phyloP scores from a whole-genome alignment of 1,140 invertebrate species.

The Anoplophora glabripennis region DNA sequence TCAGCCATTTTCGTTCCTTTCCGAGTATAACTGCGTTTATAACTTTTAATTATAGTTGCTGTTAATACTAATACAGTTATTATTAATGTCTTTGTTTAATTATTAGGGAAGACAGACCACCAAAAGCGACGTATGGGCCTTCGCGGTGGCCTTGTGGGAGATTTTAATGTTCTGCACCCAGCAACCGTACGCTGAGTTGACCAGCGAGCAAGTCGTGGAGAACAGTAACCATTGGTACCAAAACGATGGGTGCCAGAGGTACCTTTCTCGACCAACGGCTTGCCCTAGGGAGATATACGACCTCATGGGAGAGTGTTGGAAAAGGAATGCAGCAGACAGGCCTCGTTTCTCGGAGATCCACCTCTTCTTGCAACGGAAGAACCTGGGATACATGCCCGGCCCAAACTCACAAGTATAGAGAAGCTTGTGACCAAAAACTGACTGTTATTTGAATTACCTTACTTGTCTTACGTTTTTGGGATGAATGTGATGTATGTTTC shows the following conservation, averaged over 20 bases:
- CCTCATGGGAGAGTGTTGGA: conserved; percentile 93
- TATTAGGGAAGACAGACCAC: conserved; percentile 67
- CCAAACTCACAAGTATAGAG: conserved; percentile 26
- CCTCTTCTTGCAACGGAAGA: conserved; percentile 87
- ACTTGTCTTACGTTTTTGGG: conserved; percentile 11
- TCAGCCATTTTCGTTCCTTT: no score
- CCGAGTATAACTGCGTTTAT: no score
- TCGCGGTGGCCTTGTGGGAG: conserved; percentile 77
- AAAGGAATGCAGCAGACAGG: conserved; percentile 76
- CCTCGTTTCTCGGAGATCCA: conserved; percentile 89
- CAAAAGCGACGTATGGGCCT: conserved; percentile 76
- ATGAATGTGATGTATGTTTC: conserved; percentile 21
- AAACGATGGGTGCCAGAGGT: conserved; percentile 55
- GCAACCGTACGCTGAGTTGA: conserved; percentile 70
- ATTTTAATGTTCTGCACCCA: conserved; percentile 71
- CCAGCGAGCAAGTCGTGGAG: conserved; percentile 72
- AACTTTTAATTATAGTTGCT: no score
- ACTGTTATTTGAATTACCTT: conserved; percentile 9
- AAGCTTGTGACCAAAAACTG: neutral
- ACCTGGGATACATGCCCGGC: conserved; percentile 73
- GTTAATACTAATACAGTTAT: no score
- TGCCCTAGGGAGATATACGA: conserved; percentile 91
- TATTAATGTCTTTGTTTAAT: neutral
- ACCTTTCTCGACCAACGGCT: conserved; percentile 73
- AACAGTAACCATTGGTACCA: conserved; percentile 68